A percentile compares a stretch with the other conserved stretches of the same genome.
phyloP scores from a whole-genome alignment of 2,888 invertebrate genomes.

The Lapara coniferarum region DNA sequence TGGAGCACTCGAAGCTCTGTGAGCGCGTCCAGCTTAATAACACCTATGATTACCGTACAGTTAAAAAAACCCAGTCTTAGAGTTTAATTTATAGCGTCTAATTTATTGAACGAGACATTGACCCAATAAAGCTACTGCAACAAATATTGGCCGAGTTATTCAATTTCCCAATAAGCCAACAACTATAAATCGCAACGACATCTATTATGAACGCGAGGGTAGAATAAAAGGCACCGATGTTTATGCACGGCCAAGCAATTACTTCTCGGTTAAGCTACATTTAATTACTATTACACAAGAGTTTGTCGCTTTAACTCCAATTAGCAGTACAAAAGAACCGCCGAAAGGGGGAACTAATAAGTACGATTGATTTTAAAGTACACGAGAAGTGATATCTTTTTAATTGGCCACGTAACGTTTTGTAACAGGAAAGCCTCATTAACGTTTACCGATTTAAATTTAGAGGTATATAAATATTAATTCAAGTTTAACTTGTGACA shows the following conservation, averaged over 20 bases:
- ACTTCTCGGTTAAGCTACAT: slow-evolving; percentile 52
- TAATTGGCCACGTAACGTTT: background rate
- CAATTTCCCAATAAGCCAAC: background rate
- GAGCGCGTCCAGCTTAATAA: too few species aligned
- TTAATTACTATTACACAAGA: slow-evolving; percentile 55
- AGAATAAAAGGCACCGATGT: slow-evolving; percentile 47
- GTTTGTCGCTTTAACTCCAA: slow-evolving; percentile 50
- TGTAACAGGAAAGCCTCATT: background rate
- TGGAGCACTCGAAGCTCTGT: too few species aligned
- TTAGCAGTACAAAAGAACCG: slow-evolving; percentile 37
- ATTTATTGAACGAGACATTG: background rate
- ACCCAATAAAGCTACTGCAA: background rate
- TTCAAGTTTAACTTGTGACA: background rate
- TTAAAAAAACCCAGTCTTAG: too few species aligned
- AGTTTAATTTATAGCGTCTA: too few species aligned
- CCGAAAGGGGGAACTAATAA: slow-evolving; percentile 24
- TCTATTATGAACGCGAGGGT: slow-evolving; percentile 57
- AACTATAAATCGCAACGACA: slow-evolving; percentile 59
- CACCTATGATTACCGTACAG: too few species aligned
- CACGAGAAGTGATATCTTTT: slow-evolving; percentile 5
- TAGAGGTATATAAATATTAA: background rate
- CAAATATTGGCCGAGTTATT: background rate
- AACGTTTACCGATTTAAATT: background rate
- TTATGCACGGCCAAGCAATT: slow-evolving; percentile 52
- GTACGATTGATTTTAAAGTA: background rate